Conservation (phyloP, 2,888 invertebrate genomes). For the Altica lythri region DNA sequence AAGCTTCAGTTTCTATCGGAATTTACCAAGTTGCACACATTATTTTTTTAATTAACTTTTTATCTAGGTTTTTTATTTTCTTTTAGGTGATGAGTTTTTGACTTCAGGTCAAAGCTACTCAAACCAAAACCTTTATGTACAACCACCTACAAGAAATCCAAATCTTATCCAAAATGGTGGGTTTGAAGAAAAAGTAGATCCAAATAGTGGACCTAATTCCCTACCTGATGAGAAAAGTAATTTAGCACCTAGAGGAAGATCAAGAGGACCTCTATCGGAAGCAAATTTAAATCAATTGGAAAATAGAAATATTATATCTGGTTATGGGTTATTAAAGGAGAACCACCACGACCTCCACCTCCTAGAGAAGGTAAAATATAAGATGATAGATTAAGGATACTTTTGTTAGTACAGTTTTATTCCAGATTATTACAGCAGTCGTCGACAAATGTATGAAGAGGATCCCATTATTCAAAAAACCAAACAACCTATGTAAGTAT, state of each 20-base stretch:
- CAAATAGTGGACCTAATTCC: slow-evolving; percentile 45
- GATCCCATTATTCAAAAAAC: slow-evolving; percentile 73
- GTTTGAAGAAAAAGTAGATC: slow-evolving; percentile 51
- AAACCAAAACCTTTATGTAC: slow-evolving; percentile 89
- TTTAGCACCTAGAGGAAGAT: slow-evolving; percentile 66
- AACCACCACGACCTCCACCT: slow-evolving; percentile 85
- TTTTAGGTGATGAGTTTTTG: slow-evolving; percentile 54
- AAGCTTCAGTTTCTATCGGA: no score
- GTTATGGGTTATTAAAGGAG: slow-evolving; percentile 58
- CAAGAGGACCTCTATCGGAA: slow-evolving; percentile 68
- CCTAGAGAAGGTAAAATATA: slow-evolving; percentile 73
- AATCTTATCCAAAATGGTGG: slow-evolving; percentile 54
- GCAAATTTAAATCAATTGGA: slow-evolving; percentile 66
- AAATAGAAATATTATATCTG: slow-evolving; percentile 58
- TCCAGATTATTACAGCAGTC: slow-evolving; percentile 80
- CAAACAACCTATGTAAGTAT: slow-evolving; percentile 78
- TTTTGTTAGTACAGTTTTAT: slow-evolving; percentile 38
- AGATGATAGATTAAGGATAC: neutral
- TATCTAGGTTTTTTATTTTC: no score
- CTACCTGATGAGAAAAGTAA: slow-evolving; percentile 69
- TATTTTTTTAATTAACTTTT: no score
- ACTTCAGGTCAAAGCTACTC: slow-evolving; percentile 68
- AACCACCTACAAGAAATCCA: slow-evolving; percentile 76
- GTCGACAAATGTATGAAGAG: slow-evolving; percentile 81
- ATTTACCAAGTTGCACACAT: no score